Base-by-base conservation (phyloP, 2,797 vertebrate species). In the Premnoplex brunnescens region DNA sequence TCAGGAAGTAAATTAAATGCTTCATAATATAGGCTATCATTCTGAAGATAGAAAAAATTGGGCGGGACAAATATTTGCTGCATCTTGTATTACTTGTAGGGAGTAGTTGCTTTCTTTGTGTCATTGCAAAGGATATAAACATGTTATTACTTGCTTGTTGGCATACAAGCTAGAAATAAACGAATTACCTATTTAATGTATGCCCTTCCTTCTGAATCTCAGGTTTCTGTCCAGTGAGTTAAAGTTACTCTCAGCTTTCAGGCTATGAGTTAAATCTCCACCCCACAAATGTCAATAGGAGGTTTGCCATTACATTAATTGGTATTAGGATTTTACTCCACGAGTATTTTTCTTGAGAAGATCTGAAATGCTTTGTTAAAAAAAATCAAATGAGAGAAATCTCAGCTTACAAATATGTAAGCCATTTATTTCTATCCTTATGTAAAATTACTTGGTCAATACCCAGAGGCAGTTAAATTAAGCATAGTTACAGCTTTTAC, bases 111-210 rank as follows among this genome's bases (percentile, higher is more conserved):
- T 89, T 92, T 91, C 60, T 30, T 72, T 62, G 22, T 94, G 60
- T 64, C 63, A 91, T 7, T 87, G 59, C 75, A 95, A 92, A 80
- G 58, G 27, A 72, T 77, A 72, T 18, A 93, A 92, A 91, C 48
- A 60, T 64, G 77, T 80, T 89, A 87, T 82, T 93, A 64, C 68
- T 85, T 58, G 68, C 20, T 85, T 85, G 52, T 74, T 92, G 78
- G 71, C 64, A 87, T 27, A 77, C n/a, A 85, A 54, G 37, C 60
- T 91, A 85, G 81, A 91, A 92, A 89, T 58, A 92, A 92, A 92
- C 20, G 27, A 74, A 64, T 80, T 95, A 92, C 79, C 60, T 87
- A 30, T 58, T 87, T 93, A 85, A 83, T 85, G 46, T 64, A 74
- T 71, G 60, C 30, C 41, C 6, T 76, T 87, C 49, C 81, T 85